phyloP scores from a whole-genome alignment of 2,797 vertebrate species.

The Esox masquinongy region DNA sequence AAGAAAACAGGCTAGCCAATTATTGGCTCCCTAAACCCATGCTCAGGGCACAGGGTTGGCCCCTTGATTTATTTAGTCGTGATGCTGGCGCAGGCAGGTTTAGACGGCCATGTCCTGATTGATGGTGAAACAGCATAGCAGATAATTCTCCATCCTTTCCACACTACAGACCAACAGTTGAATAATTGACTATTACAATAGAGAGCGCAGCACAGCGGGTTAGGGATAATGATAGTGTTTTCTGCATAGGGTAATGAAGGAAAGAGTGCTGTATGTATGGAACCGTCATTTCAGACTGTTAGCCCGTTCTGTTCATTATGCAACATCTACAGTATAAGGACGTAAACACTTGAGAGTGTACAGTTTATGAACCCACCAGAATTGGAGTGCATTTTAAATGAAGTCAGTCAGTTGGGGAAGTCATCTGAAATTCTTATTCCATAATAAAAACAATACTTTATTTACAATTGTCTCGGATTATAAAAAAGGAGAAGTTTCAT shows the following conservation, averaged over 20 bases:
- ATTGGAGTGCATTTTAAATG: too few species aligned
- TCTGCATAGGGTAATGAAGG: background rate
- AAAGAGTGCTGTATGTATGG: background rate
- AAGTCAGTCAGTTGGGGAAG: too few species aligned
- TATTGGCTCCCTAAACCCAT: slow-evolving; percentile 62
- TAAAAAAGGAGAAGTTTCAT: too few species aligned
- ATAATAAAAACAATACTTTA: too few species aligned
- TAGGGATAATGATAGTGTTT: background rate
- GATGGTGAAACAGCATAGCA: slow-evolving; percentile 64
- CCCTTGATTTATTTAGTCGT: slow-evolving; percentile 68
- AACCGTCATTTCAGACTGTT: background rate
- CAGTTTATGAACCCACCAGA: too few species aligned
- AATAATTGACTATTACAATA: slow-evolving; percentile 31
- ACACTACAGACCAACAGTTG: slow-evolving; percentile 49
- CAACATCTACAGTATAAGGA: background rate
- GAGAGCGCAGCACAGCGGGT: background rate
- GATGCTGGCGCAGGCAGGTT: slow-evolving; percentile 50
- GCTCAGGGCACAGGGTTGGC: slow-evolving; percentile 56
- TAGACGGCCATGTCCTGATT: slow-evolving; percentile 27
- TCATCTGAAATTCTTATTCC: too few species aligned
- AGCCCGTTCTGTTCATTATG: background rate
- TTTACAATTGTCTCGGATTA: too few species aligned
- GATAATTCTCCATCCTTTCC: slow-evolving; percentile 45
- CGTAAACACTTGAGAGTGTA: background rate
- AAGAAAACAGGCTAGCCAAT: slow-evolving; percentile 67